Conservation (phyloP, 2,113 vertebrate genomes). For the Proteles cristata region DNA sequence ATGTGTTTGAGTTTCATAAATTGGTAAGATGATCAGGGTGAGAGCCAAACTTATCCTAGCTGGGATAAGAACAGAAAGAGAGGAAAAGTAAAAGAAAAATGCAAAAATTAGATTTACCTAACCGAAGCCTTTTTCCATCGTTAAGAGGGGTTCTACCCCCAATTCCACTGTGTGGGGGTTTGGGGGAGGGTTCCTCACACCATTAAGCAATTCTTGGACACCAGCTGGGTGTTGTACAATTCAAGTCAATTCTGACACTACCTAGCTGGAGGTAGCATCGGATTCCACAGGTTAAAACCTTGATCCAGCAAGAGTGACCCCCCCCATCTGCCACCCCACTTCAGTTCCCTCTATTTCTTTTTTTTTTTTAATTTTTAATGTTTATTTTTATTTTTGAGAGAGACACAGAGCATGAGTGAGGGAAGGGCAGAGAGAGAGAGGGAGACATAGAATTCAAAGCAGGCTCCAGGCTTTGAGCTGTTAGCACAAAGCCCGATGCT, state of each 20-base stretch:
- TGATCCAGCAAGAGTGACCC: neutral
- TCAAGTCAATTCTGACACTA: neutral
- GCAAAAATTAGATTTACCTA: neutral
- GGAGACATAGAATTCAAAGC: too few relatives aligned
- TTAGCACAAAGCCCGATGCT: too few relatives aligned
- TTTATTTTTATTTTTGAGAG: too few relatives aligned
- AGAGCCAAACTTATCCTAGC: neutral
- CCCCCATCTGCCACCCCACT: neutral
- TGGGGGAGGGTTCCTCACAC: neutral
- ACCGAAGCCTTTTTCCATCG: neutral
- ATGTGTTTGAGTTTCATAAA: neutral
- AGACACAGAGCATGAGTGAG: too few relatives aligned
- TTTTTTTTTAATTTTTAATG: too few relatives aligned
- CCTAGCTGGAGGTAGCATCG: neutral
- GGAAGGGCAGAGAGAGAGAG: too few relatives aligned
- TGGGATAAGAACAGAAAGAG: neutral
- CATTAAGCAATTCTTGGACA: neutral
- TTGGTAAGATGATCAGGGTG: neutral
- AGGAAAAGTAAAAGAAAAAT: neutral
- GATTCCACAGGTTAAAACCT: neutral
- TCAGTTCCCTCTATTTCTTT: neutral
- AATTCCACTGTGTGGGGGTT: neutral
- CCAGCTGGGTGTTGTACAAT: neutral
- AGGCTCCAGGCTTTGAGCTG: too few relatives aligned
- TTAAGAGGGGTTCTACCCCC: neutral